Base-by-base conservation (phyloP, 2,797 vertebrate species). In the Protosalanx chinensis region DNA sequence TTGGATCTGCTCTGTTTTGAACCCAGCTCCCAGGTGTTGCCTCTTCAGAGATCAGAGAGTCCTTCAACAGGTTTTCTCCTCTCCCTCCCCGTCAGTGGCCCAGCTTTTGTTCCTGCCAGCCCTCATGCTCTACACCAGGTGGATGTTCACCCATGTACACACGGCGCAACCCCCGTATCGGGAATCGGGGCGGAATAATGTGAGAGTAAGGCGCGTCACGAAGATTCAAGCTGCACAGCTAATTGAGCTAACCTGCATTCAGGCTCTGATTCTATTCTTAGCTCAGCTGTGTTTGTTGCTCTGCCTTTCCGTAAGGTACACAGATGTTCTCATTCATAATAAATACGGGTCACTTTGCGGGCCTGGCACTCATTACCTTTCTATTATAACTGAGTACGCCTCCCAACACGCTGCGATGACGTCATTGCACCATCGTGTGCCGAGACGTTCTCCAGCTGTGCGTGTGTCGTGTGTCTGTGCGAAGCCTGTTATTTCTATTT, bases 311-410 rank as follows among this genome's bases (percentile, higher is more conserved):
- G 5, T 20, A 12, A 79, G 60, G 33, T 53, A 64, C 68, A 78
- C 85, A 84, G 82, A 81, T 84, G 86, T 72, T 74, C 76, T 84
- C 75, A 79, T 88, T 77, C 76, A 85, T 84, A 79, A 85, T 82
- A 78, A 78, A 85, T 84, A 65, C 60, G 67, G 79, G 78, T 85
- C 82, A 82, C 57, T 83, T 83, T 76, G 76, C 77, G 79, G 77
- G 70, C 71, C 71, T 73, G 82, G 71, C n/a, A 23, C 76, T 79
- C 75, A 73, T 76, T 76, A 13, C 32, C 15, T 76, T 73, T 12
- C 6, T 78, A 81, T 75, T 81, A 73, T 64, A 76, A 72, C 67
- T 51, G 74, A 77, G 72, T 56, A 56, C 37, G 66, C 73, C 80
- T 58, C 30, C 69, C 16, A 62, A 64, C 32, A 58, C 46, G 18